A percentile compares a stretch with the other conserved stretches of the same genome.
phyloP scores from a whole-genome alignment of 2,888 invertebrate species.

The Leucophenga montana region DNA sequence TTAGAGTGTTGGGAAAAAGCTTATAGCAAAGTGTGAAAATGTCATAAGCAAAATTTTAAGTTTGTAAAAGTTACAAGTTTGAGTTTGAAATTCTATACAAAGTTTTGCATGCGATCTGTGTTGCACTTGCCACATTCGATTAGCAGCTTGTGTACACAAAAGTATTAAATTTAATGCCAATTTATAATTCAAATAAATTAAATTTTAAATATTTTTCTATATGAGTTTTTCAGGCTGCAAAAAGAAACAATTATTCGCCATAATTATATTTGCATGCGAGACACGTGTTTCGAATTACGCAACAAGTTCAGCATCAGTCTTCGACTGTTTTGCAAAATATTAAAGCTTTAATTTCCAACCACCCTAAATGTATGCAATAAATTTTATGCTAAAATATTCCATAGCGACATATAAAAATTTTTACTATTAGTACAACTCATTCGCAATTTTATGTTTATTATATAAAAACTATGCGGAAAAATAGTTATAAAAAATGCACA shows the following conservation, averaged over 20 bases:
- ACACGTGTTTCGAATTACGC: too few species aligned
- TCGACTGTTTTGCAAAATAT: too few species aligned
- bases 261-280: too few species aligned
- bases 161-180: too few species aligned
- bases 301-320: too few species aligned
- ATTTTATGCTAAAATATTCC: not conserved
- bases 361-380: slow-evolving; percentile 6
- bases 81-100: slow-evolving; percentile 35
- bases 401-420: slow-evolving; percentile 26
- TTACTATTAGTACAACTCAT: slow-evolving; percentile 34
- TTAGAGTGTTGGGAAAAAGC: slow-evolving; percentile 31
- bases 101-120: slow-evolving; percentile 54
- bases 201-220: not conserved
- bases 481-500: not conserved
- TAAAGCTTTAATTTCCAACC: not conserved
- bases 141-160: not conserved
- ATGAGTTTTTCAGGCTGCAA: too few species aligned
- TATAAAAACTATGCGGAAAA: slow-evolving; percentile 16
- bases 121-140: slow-evolving; percentile 12
- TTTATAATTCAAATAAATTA: not conserved
- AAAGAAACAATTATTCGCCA: too few species aligned
- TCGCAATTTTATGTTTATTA: slow-evolving; percentile 32
- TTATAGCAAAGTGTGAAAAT: slow-evolving; percentile 61
- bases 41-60: slow-evolving; percentile 55
- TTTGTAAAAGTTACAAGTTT: not conserved